Evolutionary conservation across 2,797 vertebrate genomes (phyloP).

Genomic region (Chaetodon trifasciatus): DNA sequence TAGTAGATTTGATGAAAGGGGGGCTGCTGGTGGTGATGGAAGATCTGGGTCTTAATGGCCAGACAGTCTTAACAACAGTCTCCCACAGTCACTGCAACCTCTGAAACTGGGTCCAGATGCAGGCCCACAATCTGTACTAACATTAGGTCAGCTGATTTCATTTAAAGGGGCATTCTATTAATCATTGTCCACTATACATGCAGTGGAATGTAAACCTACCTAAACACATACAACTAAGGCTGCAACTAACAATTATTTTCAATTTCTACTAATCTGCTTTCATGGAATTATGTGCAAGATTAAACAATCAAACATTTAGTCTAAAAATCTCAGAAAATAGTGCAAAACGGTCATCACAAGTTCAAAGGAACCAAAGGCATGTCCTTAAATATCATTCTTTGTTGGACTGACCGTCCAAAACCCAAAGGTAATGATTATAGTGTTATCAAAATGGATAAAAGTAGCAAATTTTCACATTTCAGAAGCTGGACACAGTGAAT

Average conservation of each 20-base stretch:
- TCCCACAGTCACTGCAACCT: background rate
- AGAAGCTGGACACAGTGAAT: background rate
- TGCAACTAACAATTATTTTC: background rate
- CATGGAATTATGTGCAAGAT: background rate
- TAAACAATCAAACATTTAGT: background rate
- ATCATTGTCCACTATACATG: background rate
- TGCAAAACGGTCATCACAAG: background rate
- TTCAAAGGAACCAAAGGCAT: background rate
- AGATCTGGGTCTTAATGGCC: background rate
- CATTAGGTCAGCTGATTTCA: background rate
- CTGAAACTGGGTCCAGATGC: background rate
- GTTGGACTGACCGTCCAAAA: background rate
- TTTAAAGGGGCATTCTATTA: background rate
- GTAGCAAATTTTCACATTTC: background rate
- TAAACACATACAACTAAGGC: background rate
- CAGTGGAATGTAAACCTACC: background rate
- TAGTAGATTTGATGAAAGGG: slow-evolving; percentile 5
- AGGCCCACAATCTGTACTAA: background rate
- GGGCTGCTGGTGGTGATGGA: background rate
- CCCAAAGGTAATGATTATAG: background rate
- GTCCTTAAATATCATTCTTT: background rate
- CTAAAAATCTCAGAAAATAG: background rate
- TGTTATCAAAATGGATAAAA: background rate
- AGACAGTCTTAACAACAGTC: slow-evolving; percentile 9
- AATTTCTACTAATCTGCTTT: background rate